Conservation (phyloP, 2,888 invertebrate genomes). For the Alsophila aescularia region DNA sequence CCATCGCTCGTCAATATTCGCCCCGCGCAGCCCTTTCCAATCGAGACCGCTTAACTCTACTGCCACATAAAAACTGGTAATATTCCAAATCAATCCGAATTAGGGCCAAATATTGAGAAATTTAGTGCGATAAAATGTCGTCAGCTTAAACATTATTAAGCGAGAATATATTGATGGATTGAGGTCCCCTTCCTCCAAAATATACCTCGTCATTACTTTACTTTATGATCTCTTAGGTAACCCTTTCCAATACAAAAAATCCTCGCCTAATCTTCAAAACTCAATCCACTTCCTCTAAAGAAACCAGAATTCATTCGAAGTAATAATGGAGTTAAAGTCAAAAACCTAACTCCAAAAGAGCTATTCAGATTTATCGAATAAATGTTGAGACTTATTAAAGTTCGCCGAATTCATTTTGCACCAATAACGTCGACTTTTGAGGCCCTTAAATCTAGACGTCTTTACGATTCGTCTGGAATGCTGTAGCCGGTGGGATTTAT, state of each 20-base stretch:
- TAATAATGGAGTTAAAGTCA: slow-evolving; percentile 1
- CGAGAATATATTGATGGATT: no score
- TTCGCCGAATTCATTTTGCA: slow-evolving; percentile 32
- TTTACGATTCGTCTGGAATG: slow-evolving; percentile 27
- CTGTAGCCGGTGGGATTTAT: slow-evolving; percentile 17
- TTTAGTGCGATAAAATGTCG: no score
- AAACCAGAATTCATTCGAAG: slow-evolving; percentile 7
- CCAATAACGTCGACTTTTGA: slow-evolving; percentile 29
- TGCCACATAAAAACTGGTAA: slow-evolving; percentile 11
- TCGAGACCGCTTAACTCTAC: slow-evolving; percentile 10
- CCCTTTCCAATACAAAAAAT: no score
- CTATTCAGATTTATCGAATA: slow-evolving; percentile 3
- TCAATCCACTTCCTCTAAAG: slow-evolving; percentile 13
- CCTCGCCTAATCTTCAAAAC: slow-evolving; percentile 16
- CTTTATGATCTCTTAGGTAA: no score
- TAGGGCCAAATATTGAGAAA: no score
- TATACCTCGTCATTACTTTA: no score
- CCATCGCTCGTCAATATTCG: slow-evolving; percentile 52
- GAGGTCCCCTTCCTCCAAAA: no score
- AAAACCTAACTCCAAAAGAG: slow-evolving; percentile 1
- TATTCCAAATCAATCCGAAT: slow-evolving; percentile 4
- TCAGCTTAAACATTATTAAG: no score
- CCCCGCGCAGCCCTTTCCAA: slow-evolving; percentile 23
- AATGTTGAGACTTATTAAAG: slow-evolving; percentile 10
- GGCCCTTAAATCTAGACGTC: slow-evolving; percentile 31